Percentiles rank a stretch among this genome's conserved stretches.
phyloP scores from a whole-genome alignment of 2,113 vertebrate genomes.

The Drymodes brunneopygia region DNA sequence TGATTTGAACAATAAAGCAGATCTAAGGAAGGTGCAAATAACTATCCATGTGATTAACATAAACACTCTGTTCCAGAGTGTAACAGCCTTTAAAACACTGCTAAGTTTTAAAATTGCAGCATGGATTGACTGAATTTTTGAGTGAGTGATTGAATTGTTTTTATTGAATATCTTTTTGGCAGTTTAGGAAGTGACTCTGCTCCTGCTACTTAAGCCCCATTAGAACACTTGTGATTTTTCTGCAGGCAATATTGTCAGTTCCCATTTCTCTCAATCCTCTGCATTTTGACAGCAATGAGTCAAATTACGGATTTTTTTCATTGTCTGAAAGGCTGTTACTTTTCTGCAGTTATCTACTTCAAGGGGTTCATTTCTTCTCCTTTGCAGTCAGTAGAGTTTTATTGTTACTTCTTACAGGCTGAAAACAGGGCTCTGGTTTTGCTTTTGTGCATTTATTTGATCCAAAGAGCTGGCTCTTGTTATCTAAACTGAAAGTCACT shows the following conservation, averaged over 20 bases:
- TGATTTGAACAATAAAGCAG: background rate
- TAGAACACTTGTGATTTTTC: background rate
- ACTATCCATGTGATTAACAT: background rate
- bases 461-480: slow-evolving; percentile 3
- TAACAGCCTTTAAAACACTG: background rate
- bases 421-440: background rate
- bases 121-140: background rate
- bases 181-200: background rate
- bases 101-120: background rate
- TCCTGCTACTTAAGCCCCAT: background rate
- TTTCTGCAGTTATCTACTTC: background rate
- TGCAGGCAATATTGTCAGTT: background rate
- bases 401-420: background rate
- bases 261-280: background rate
- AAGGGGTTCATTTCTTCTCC: background rate
- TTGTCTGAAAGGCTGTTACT: background rate
- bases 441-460: slow-evolving; percentile 20
- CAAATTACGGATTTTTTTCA: background rate
- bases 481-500: slow-evolving; percentile 56
- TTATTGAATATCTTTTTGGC: background rate
- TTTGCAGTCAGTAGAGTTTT: background rate
- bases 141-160: background rate
- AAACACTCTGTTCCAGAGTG: background rate
- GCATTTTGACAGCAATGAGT: background rate
- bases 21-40: background rate